These are phyloP conservation scores for Lasiurus cinereus DNA, from an alignment of 2,113 vertebrate genomes.

Conservation along the genomic window DNA sequence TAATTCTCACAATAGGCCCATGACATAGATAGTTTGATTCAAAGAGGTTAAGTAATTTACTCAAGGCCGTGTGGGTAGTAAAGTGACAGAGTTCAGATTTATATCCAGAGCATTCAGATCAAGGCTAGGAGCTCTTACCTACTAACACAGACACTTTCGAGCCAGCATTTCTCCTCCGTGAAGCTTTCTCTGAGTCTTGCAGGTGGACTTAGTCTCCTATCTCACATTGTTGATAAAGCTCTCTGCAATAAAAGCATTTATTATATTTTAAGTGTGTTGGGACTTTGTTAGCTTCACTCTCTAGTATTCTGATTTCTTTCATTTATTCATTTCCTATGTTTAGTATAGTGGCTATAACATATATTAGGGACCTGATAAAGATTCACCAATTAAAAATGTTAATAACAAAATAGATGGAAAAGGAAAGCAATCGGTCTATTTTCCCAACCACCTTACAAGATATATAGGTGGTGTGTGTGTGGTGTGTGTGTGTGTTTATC, in stretches of 20 bases:
- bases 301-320: background rate
- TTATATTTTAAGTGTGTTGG: background rate
- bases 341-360: background rate
- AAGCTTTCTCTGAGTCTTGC: background rate
- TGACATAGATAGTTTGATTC: background rate
- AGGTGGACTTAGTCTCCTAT: background rate
- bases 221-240: background rate
- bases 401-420: background rate
- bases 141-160: background rate
- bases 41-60: background rate
- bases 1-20: background rate
- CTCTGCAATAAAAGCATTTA: background rate
- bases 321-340: background rate
- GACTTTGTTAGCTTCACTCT: background rate
- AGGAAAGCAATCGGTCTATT: background rate
- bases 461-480: background rate
- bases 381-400: background rate
- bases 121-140: background rate
- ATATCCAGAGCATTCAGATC: background rate
- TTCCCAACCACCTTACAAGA: background rate
- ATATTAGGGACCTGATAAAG: background rate
- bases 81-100: background rate
- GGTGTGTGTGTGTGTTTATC: background rate
- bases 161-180: background rate
- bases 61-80: background rate